Evolutionary conservation across 2,113 vertebrate genomes (phyloP).

Genomic region (Cebus imitator): DNA sequence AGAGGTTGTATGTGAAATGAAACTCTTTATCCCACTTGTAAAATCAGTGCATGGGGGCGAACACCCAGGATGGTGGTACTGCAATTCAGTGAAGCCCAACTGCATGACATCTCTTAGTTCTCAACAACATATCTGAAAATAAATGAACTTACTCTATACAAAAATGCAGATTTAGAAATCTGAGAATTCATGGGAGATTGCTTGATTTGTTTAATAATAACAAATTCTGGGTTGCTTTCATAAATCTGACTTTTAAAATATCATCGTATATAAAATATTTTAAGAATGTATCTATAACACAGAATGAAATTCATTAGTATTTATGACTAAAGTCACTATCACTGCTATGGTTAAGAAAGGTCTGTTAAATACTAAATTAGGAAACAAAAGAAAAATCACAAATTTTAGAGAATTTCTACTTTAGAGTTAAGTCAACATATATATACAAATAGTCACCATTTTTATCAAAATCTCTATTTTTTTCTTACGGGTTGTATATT

Average conservation of each 20-base stretch:
- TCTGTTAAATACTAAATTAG: conserved; percentile 1
- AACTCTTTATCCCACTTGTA: background rate
- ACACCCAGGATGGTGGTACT: background rate
- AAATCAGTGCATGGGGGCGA: background rate
- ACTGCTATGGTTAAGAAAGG: background rate
- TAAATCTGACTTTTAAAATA: background rate
- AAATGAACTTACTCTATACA: background rate
- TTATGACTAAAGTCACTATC: background rate
- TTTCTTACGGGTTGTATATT: background rate
- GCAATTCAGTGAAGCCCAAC: background rate
- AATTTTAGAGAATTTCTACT: background rate
- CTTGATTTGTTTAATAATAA: background rate
- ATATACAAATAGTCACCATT: background rate
- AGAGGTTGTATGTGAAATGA: background rate
- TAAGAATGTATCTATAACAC: background rate
- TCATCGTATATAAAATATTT: background rate
- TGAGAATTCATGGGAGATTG: background rate
- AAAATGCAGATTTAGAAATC: background rate
- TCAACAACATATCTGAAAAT: background rate
- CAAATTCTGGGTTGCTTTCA: background rate
- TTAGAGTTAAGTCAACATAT: background rate
- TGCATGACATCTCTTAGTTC: background rate
- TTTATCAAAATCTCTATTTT: background rate
- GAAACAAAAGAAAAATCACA: conserved; percentile 20
- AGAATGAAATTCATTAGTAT: background rate